Evolutionary conservation across 2,888 invertebrate species (phyloP), one percentile per base, ranked within the genome.

Genomic region (Parelbella ahira): DNA sequence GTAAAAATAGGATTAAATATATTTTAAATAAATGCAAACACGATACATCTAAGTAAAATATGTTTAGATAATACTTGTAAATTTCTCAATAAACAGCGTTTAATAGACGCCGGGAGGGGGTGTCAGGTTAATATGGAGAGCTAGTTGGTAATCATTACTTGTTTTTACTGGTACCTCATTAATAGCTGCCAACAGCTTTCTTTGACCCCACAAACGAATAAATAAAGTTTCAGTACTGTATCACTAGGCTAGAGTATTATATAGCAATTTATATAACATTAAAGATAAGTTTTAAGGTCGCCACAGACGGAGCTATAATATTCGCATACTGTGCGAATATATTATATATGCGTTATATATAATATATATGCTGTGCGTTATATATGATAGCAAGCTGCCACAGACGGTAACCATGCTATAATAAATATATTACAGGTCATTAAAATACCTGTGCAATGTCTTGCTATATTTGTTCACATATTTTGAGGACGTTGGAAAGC

Each of bases 21-120:
- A 36, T 13, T 37, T 54, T 23, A 39, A 29, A 37, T 56, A 59
- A 63, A 61, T 65, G 60, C 60, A 57, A 51, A 45, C 50, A 38
- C 45, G 33, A 51, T 42, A 49, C 48, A 49, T 48, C 51, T 36
- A 49, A 36, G 48, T 44, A 54, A 54, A 51, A 50, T 49, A 54
- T 39, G 37, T 28, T 44, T 11, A 49, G 43, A 42, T 52, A 50
- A 52, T 49, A 52, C 49, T 54, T 38, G 30, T 20, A 25, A 23
- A 41, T 44, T 41, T 49, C 44, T 50, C 34, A 33, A 37, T 41
- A 44, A 33, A 46, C 27, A 15, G 15, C 9, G 18, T 11, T 27
- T 3, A 37, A 23, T 9, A 3, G 12, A 30, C 8, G 30, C 12
- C 30, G 13, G 33, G 9, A 24, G 10, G 8, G 9, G 7, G 2